A percentile compares a stretch with the other conserved stretches of the same genome.
These are phyloP conservation scores for Caenorhabditis sp. DNA, from an alignment of 2,888 invertebrate species.

Conservation along the genomic window DNA sequence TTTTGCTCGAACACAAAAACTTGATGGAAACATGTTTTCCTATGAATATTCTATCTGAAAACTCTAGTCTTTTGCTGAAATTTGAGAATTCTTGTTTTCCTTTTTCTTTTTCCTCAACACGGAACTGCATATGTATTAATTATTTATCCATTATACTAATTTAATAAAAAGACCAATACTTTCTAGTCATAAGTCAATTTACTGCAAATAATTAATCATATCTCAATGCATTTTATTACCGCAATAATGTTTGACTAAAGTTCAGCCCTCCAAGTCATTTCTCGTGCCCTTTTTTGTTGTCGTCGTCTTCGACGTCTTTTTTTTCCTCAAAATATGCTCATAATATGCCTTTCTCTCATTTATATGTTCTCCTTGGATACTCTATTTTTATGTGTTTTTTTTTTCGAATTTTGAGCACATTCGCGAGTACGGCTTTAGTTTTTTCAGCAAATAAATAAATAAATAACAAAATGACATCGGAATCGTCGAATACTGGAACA, in stretches of 20 bases:
- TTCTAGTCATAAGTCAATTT: too few species aligned
- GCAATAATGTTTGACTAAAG: background rate
- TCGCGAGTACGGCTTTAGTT: background rate
- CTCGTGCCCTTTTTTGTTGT: background rate
- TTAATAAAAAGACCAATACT: too few species aligned
- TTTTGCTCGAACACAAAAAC: background rate
- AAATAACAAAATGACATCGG: slow-evolving; percentile 18
- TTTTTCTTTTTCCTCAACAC: background rate
- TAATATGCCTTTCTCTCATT: background rate
- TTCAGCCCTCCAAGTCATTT: background rate
- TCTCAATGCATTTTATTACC: background rate
- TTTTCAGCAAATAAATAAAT: background rate
- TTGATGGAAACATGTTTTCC: background rate
- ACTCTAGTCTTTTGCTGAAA: background rate
- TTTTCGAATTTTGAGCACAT: background rate
- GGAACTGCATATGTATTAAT: background rate
- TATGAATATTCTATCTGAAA: background rate
- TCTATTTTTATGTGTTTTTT: background rate
- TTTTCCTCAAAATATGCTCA: background rate
- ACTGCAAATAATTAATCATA: background rate
- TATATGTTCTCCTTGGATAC: background rate
- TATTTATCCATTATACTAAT: too few species aligned
- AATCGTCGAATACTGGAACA: slow-evolving; percentile 32
- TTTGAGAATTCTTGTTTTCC: background rate
- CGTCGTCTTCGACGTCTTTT: too few species aligned